Base-by-base conservation (phyloP, 1,140 invertebrate genomes). In the Nomia melanderi region DNA sequence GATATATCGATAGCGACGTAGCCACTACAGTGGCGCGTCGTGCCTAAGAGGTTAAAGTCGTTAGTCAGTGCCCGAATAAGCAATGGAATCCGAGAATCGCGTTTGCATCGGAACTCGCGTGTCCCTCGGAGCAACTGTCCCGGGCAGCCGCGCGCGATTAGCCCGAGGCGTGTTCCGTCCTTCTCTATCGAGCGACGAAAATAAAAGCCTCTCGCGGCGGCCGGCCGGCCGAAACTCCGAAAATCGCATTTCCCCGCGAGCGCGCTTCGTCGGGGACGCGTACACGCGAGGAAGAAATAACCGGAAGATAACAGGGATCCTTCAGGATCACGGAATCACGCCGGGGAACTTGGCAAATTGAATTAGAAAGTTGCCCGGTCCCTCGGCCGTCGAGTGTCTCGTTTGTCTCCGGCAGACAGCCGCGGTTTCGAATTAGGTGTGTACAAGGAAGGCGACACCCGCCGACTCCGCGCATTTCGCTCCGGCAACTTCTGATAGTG, bases 351-450 rank as follows among this genome's bases (percentile, higher is more conserved):
- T 83, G 74, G 79, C 72, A 85, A 81, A 88, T 88, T 81, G 83
- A 88, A 88, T 88, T 87, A 83, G 84, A 77, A 88, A 87, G 85
- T 88, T 87, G 66, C 64, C 36, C 73, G 80, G 57, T 81, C 74
- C 71, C 81, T 81, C 77, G 66, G 77, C 67, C 75, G 67, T 39
- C 73, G 70, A 64, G 77, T 77, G 66, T 85, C 82, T 89, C 83
- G 78, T 86, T 83, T 85, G 84, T 44, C 17, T 23, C n/a, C 2
- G 12, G 20, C 20, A 60, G 60, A 47, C 47, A 50, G n/a, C 50
- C 47, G 59, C 20, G 63, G 50, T 69, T 66, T 79, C 76, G 76
- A 79, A 78, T 83, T 79, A 71, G 65, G 44, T 54, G 59, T 64
- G 31, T 41, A 41, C 56, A 50, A 9, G 4, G 20, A 9, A 29